Evolutionary conservation across 2,113 vertebrate species (phyloP), one percentile per base, ranked within the genome.

Genomic region (Coryphaenoides rupestris): DNA sequence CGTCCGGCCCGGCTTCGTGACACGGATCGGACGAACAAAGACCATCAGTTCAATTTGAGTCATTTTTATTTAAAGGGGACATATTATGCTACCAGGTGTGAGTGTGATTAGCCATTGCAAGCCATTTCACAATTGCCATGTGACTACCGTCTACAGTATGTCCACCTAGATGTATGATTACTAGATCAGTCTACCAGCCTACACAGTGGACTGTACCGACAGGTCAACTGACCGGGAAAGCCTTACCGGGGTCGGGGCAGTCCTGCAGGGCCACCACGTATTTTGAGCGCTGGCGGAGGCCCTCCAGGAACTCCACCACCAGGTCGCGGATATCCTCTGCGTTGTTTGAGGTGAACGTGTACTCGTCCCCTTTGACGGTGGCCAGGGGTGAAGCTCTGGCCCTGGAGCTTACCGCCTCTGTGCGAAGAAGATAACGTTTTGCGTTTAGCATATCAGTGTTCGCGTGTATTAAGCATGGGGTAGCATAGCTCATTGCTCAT

Each of bases 311-410:
- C 53, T 89, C 89, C 61, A 98, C 95, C 72, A 99, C 96, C 3
- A 99, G 91, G 67, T 98, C 95, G 0, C 95, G 91, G 76, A 99
- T 97, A 81, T 99, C 97, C 70, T 99, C 96, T 0, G 97, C 93
- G 0, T 99, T 99, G 89, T 92, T 98, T 73, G 97, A 99, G 15
- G 95, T 98, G 88, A 99, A 99, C 3, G 96, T 99, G 81, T 97
- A 99, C 74, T 99, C 96, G 4, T 99, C 96, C 0, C 91, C 94
- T 85, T 98, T 99, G 66, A 98, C 93, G 69, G 94, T 98, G 76
- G 96, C 95, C 86, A 99, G 73, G n/a, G 0, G 95, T 98, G 74
- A 99, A 99, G 79, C 95, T 98, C 86, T 98, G 95, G 1, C 94
- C 95, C 55, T 92, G 93, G 46, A 96, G 86, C 67, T 98, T 98